These are phyloP conservation scores for Parnassius smintheus DNA, from an alignment of 2,888 invertebrate species.

Conservation along the genomic window DNA sequence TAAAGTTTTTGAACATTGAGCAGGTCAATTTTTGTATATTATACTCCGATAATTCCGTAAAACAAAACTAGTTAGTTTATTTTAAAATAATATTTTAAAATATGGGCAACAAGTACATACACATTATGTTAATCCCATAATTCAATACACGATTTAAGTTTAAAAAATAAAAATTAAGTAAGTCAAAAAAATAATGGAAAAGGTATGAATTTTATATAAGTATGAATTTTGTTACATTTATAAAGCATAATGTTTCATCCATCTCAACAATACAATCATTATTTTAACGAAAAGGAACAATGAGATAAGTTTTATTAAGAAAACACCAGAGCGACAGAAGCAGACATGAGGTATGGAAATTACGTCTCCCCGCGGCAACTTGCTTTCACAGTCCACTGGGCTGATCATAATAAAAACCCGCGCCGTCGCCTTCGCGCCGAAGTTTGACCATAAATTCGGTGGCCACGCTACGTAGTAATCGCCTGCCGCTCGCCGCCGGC, in stretches of 20 bases:
- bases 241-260: background rate
- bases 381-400: constrained; percentile 81
- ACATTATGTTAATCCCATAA: too few relatives aligned
- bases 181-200: background rate
- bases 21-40: too few relatives aligned
- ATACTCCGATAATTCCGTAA: too few relatives aligned
- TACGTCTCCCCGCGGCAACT: constrained; percentile 74
- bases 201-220: too few relatives aligned
- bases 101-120: too few relatives aligned
- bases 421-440: constrained; percentile 76
- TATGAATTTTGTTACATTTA: too few relatives aligned
- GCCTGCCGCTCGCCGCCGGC: constrained; percentile 62
- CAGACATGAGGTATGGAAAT: constrained; percentile 80
- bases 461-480: constrained; percentile 65
- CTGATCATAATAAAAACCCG: constrained; percentile 82
- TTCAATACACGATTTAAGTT: too few relatives aligned
- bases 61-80: too few relatives aligned
- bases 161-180: background rate
- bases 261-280: background rate
- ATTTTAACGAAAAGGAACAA: constrained; percentile 22
- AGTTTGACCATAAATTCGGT: constrained; percentile 82
- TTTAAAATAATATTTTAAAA: too few relatives aligned
- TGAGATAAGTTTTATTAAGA: constrained; percentile 70
- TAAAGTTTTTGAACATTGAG: too few relatives aligned
- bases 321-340: constrained; percentile 73